Conservation (phyloP, 2,113 vertebrate genomes). For the Channa argus region DNA sequence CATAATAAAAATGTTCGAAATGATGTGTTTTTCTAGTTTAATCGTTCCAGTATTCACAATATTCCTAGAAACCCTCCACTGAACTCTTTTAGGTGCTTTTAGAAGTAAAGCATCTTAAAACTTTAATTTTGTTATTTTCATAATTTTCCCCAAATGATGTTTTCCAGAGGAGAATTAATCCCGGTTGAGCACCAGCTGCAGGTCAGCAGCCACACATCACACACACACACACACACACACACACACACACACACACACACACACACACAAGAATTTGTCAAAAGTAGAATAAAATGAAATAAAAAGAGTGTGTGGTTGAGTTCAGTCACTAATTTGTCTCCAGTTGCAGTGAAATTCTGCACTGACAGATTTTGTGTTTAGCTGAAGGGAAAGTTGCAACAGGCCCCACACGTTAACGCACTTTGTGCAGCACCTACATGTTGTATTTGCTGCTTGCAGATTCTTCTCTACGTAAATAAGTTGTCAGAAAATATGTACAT, state of each 20-base stretch:
- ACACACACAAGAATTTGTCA: not conserved
- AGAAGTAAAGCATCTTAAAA: too few relatives aligned
- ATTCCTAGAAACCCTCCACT: too few relatives aligned
- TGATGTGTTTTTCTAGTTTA: too few relatives aligned
- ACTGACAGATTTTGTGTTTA: not conserved
- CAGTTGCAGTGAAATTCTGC: not conserved
- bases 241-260: not conserved
- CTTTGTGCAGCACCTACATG: too few relatives aligned
- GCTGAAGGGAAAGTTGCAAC: constrained; percentile 4
- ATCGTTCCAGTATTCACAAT: too few relatives aligned
- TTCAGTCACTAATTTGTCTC: not conserved
- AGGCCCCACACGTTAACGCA: too few relatives aligned
- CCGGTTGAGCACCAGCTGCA: not conserved
- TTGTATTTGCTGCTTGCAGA: not conserved
- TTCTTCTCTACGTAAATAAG: rapidly evolving
- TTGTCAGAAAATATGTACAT: not conserved
- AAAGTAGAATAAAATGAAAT: not conserved
- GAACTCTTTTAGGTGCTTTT: too few relatives aligned
- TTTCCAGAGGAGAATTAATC: not conserved
- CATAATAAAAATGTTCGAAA: too few relatives aligned
- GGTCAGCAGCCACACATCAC: not conserved
- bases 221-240: constrained; percentile 1
- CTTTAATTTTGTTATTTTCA: too few relatives aligned
- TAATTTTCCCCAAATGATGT: too few relatives aligned
- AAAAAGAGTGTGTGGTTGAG: not conserved